These are phyloP conservation scores for Drosophila bipectinata DNA, from an alignment of 1,140 invertebrate genomes.

Conservation along the genomic window DNA sequence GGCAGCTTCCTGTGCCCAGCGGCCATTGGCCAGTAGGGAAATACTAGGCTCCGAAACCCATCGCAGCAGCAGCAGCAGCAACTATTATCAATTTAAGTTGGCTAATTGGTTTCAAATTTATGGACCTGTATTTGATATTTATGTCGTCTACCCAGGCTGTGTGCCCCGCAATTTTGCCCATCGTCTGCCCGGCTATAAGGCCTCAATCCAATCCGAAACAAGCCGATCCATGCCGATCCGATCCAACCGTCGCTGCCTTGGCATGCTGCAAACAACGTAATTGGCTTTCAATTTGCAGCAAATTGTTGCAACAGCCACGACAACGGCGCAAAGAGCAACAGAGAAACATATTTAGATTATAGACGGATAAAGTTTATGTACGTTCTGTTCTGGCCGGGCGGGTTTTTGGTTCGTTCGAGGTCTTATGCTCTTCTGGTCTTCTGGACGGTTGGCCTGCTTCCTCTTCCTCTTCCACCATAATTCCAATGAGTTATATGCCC, in stretches of 20 bases:
- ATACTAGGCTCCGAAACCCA: slow-evolving; percentile 53
- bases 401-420: slow-evolving; percentile 12
- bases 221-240: slow-evolving; percentile 21
- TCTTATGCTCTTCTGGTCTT: slow-evolving; percentile 9
- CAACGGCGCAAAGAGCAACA: slow-evolving; percentile 59
- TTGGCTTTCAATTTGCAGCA: slow-evolving; percentile 82
- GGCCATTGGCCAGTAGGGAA: slow-evolving; percentile 55
- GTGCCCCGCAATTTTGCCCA: slow-evolving; percentile 36
- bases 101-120: slow-evolving; percentile 84
- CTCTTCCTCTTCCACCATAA: slow-evolving; percentile 54
- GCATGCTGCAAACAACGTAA: slow-evolving; percentile 82
- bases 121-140: slow-evolving; percentile 84
- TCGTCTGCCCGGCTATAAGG: slow-evolving; percentile 8
- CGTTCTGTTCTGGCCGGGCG: slow-evolving; percentile 52
- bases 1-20: slow-evolving; percentile 56
- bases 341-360: slow-evolving; percentile 79
- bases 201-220: slow-evolving; percentile 9
- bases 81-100: slow-evolving; percentile 84
- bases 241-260: slow-evolving; percentile 49
- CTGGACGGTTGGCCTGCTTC: slow-evolving; percentile 1
- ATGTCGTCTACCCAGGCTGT: slow-evolving; percentile 67
- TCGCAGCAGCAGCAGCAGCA: slow-evolving; percentile 25
- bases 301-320: slow-evolving; percentile 82
- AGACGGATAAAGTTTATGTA: slow-evolving; percentile 82
- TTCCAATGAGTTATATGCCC: slow-evolving; percentile 78